These are phyloP conservation scores for Phyllotis vaccarum DNA, from an alignment of 2,797 vertebrate genomes.

Conservation along the genomic window DNA sequence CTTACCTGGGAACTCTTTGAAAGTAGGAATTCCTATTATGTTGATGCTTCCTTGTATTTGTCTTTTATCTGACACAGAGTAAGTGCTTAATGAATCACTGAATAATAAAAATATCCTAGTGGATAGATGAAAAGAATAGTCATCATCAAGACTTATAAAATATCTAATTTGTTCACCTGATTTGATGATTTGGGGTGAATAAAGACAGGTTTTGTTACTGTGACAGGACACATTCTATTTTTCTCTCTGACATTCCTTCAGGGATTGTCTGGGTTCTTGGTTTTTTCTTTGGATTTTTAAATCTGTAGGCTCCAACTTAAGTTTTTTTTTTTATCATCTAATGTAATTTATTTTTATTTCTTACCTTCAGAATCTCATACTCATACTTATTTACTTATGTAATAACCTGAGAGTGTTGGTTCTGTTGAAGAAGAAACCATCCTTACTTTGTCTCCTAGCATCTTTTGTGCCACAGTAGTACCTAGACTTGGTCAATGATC, in stretches of 20 bases:
- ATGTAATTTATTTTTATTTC: not conserved
- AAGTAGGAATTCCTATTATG: not conserved
- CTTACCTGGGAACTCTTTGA: not conserved
- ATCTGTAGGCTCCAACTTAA: not conserved
- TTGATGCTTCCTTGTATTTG: not conserved
- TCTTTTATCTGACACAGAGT: not conserved
- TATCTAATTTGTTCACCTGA: not conserved
- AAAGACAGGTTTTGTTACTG: not conserved
- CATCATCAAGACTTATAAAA: not conserved
- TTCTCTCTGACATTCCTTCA: not conserved
- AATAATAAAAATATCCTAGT: slow-evolving; percentile 23
- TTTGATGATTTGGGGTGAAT: slow-evolving; percentile 16
- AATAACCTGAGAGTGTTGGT: not conserved
- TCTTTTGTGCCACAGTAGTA: not conserved
- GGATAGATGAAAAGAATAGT: not conserved
- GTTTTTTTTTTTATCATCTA: not conserved
- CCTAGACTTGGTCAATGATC: not conserved
- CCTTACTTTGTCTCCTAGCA: not conserved
- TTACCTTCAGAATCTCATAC: not conserved
- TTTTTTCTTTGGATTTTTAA: not conserved
- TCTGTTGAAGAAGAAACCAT: not conserved
- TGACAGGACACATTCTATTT: not conserved
- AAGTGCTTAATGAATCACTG: slow-evolving; percentile 21
- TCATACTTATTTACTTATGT: not conserved
- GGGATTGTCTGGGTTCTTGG: not conserved